A percentile compares a stretch with the other conserved stretches of the same genome.
phyloP scores from a whole-genome alignment of 2,888 invertebrate species.

The Lydus trimaculatus region DNA sequence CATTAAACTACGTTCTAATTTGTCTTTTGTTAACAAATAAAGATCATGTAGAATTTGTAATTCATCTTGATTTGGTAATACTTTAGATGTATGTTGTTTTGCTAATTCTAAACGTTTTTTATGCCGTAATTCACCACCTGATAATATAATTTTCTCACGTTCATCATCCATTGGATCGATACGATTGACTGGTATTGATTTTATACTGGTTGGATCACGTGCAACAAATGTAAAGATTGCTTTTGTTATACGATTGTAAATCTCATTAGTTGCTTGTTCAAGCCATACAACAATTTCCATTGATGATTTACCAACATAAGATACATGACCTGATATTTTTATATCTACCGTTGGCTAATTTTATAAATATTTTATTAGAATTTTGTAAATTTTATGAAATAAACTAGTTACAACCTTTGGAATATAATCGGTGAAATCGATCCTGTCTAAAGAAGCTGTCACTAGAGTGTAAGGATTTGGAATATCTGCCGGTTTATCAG shows the following conservation, averaged over 20 bases:
- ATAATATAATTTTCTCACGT: constrained; percentile 65
- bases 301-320: constrained; percentile 74
- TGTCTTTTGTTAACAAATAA: constrained; percentile 45
- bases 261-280: constrained; percentile 67
- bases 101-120: neutral
- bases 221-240: constrained; percentile 76
- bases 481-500: constrained; percentile 63
- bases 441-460: constrained; percentile 74
- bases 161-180: constrained; percentile 63
- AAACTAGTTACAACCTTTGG: constrained; percentile 52
- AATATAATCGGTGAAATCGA: constrained; percentile 63
- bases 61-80: constrained; percentile 70
- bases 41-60: constrained; percentile 70
- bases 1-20: neutral
- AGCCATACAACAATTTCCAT: constrained; percentile 75
- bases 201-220: constrained; percentile 67
- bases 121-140: constrained; percentile 37
- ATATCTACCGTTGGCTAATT: constrained; percentile 61
- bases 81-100: constrained; percentile 61
- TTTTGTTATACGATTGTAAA: constrained; percentile 62
- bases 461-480: constrained; percentile 70
- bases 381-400: neutral
- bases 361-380: neutral
- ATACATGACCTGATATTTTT: constrained; percentile 73
- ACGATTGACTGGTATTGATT: constrained; percentile 65